Evolutionary conservation across 2,888 invertebrate species (phyloP), one percentile per base, ranked within the genome.

Genomic region (Dolomedes plantarius): DNA sequence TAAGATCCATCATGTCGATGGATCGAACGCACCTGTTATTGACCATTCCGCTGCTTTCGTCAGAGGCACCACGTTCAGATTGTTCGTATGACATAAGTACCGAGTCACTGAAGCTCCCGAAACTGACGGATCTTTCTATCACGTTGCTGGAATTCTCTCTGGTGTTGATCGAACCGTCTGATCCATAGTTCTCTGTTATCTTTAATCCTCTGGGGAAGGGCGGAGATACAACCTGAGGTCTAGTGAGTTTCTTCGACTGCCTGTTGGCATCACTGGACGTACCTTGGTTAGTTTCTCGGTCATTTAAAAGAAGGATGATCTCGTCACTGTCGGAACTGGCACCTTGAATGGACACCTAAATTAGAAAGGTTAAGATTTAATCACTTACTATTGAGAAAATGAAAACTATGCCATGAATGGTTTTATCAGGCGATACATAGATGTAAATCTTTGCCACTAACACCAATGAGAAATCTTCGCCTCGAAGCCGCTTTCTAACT

Each of bases 1-100:
- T 86, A n/a, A 86, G 46, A 50, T 86, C 86, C 86, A 86, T 86
- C 86, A 86, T 86, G 41, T 86, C 86, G 23, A 86, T 86, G 32
- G 86, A 86, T 1, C 86, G 56, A 2, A 86, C 79, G n/a, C 83
- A 83, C 31, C 80, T 72, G 56, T 73, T 76, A 62, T 79, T 79
- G 29, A 86, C 78, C 75, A 79, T 69, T 19, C 86, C 79, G 50
- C 86, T 86, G 71, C 75, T 75, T 19, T 86, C 86, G 16, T 78
- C 86, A 0, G 78, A 85, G 0, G 86, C 86, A 1, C 86, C 74
- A 23, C 78, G 50, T 31, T 80, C 86, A 0, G 86, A 86, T 32
- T 86, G 86, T n/a, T 86, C 86, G 39, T 86, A 86, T 23, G 86
- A 86, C 86, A 86, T 79, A 1, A 86, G 69, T 0, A 86, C 80